Percentiles rank a stretch among this genome's conserved stretches.
These are phyloP conservation scores for Mastigias papua DNA, from an alignment of 30 jellyfish, hydroid and myxozoan genomes.

Conservation along the genomic window DNA sequence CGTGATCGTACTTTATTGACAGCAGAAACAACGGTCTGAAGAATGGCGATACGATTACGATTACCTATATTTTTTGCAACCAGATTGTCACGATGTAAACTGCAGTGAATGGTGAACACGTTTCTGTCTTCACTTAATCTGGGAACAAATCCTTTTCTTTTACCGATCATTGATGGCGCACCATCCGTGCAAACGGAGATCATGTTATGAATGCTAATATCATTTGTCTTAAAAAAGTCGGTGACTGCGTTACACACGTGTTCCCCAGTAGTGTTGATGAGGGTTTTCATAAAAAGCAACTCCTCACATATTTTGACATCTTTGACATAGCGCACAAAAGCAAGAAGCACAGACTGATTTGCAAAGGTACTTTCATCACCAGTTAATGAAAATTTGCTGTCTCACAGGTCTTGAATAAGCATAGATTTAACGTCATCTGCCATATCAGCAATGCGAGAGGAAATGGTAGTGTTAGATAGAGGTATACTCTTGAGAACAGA, in stretches of 20 bases:
- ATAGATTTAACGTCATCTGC: not conserved
- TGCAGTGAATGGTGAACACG: not conserved
- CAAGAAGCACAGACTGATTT: not conserved
- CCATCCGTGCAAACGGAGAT: slow-evolving; percentile 40
- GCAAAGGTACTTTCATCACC: not conserved
- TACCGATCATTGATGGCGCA: slow-evolving; percentile 32
- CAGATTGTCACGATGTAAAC: not conserved
- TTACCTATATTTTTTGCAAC: not conserved
- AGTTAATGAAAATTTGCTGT: not conserved
- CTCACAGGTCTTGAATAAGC: not conserved
- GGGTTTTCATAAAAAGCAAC: slow-evolving; percentile 15
- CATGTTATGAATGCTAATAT: not conserved
- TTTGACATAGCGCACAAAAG: not conserved
- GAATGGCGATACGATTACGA: not conserved
- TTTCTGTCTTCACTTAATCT: not conserved
- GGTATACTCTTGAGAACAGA: not conserved
- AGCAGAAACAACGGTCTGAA: not conserved
- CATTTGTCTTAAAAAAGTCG: not conserved
- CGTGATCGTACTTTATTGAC: not conserved
- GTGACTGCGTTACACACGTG: slow-evolving; percentile 13
- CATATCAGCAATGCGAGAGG: not conserved
- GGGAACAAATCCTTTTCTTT: slow-evolving; percentile 8
- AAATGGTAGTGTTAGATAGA: not conserved
- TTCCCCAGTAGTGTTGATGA: slow-evolving; percentile 40
- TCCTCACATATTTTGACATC: not conserved